Conservation (phyloP, 2,888 invertebrate species). For the Plebejus melissa region DNA sequence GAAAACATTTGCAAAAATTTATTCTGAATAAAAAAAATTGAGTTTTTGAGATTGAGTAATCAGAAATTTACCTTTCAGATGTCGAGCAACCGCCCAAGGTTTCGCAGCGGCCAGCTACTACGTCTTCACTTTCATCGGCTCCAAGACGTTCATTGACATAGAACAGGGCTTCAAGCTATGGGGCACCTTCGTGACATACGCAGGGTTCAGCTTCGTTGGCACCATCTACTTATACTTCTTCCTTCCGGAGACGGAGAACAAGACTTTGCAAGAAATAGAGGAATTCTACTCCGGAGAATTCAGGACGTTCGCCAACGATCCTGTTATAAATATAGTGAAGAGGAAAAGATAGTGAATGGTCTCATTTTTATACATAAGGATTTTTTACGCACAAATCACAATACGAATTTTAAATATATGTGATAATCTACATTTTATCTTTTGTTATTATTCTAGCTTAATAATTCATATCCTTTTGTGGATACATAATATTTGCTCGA, state of each 20-base stretch:
- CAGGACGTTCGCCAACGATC: conserved; percentile 64
- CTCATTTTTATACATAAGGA: background rate
- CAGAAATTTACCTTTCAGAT: conserved; percentile 49
- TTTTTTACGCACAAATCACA: background rate
- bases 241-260: conserved; percentile 78
- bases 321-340: conserved; percentile 58
- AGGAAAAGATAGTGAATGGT: conserved; percentile 43
- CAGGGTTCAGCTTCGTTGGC: conserved; percentile 63
- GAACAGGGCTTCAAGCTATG: conserved; percentile 62
- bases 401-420: background rate
- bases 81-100: conserved; percentile 75
- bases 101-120: conserved; percentile 76
- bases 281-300: conserved; percentile 59
- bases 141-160: conserved; percentile 75
- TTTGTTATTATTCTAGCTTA: background rate
- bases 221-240: conserved; percentile 72
- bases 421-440: background rate
- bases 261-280: conserved; percentile 72
- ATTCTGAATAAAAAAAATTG: too few relatives aligned
- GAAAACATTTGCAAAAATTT: too few relatives aligned
- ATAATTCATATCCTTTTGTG: too few relatives aligned
- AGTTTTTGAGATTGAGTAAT: background rate
- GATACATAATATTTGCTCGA: background rate
- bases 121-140: conserved; percentile 67
- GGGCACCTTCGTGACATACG: conserved; percentile 74